Base-by-base conservation (phyloP, 2,888 invertebrate species). In the Trissolcus japonicus region DNA sequence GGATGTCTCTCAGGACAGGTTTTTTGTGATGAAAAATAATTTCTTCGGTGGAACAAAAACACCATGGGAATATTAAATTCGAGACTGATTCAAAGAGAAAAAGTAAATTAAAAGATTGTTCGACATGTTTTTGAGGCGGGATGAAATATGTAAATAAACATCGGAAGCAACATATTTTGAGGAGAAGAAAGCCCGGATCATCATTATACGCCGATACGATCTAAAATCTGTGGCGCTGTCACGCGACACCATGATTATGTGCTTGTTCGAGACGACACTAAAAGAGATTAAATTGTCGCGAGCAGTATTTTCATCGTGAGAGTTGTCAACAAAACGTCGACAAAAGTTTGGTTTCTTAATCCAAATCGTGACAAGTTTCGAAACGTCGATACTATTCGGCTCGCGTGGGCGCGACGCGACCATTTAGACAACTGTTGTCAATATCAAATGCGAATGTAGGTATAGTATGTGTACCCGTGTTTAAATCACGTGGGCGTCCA, bases 181-280 rank as follows among this genome's bases (percentile, higher is more conserved):
- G 53, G 59, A 59, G 65, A 69, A 65, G 46, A 72, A 63, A 61
- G 69, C 43, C 62, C 73, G 57, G 53, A 67, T 78, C 68, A 72
- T 63, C 68, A 68, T 53, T 46, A 14, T 13, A 54, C 25, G 50
- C 17, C 68, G 78, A 78, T 78, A 78, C 72, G 60, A 78, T 78
- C 78, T 74, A 71, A 74, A 74, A 74, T 66, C 66, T 53, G 71
- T 63, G 65, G 71, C 71, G 75, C 72, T 72, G 78, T 78, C 78
- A 78, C 75, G 75, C 78, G 78, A 78, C 78, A 76, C 78, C 72
- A 59, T 78, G 61, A 59, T 78, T 78, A 71, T 74, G 78, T 74
- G 74, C 63, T 72, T 57, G 75, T 65, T 75, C 74, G 66, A 78
- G 72, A 63, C 75, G 69, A 62, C 56, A 55, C 75, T 61, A 67